These are phyloP conservation scores for Struthidea cinerea DNA, from an alignment of 2,113 vertebrate genomes.

Conservation along the genomic window DNA sequence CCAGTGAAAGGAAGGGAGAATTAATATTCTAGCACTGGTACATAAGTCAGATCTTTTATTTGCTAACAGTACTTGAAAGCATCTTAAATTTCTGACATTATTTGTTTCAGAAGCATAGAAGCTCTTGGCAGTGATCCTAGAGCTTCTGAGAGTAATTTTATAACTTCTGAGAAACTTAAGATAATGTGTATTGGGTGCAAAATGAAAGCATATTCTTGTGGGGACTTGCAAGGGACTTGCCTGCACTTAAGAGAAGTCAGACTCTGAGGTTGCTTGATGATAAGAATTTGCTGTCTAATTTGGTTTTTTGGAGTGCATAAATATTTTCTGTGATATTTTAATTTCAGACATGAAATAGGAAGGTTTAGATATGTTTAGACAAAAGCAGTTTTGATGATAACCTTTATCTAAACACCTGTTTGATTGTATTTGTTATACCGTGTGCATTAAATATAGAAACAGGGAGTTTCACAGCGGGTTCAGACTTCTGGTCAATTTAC, in stretches of 20 bases:
- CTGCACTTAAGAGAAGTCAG: background rate
- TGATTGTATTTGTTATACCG: background rate
- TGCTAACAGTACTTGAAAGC: background rate
- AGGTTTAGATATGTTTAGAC: background rate
- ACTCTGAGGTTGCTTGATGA: background rate
- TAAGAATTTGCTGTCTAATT: background rate
- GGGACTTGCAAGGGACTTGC: background rate
- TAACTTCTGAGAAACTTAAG: background rate
- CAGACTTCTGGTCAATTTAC: background rate
- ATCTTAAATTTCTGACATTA: background rate
- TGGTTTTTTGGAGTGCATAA: background rate
- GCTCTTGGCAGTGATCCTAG: background rate
- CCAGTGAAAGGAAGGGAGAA: background rate
- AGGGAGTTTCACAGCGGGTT: background rate
- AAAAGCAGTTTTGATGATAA: background rate
- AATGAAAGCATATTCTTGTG: background rate
- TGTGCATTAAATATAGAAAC: background rate
- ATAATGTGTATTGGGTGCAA: background rate
- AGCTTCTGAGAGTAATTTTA: background rate
- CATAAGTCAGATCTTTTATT: background rate
- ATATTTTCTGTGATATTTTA: background rate
- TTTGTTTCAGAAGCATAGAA: background rate
- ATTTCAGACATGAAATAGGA: background rate
- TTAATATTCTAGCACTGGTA: background rate
- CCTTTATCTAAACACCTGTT: background rate